phyloP scores from a whole-genome alignment of 2,888 invertebrate genomes.

The Notodonta dromedarius region DNA sequence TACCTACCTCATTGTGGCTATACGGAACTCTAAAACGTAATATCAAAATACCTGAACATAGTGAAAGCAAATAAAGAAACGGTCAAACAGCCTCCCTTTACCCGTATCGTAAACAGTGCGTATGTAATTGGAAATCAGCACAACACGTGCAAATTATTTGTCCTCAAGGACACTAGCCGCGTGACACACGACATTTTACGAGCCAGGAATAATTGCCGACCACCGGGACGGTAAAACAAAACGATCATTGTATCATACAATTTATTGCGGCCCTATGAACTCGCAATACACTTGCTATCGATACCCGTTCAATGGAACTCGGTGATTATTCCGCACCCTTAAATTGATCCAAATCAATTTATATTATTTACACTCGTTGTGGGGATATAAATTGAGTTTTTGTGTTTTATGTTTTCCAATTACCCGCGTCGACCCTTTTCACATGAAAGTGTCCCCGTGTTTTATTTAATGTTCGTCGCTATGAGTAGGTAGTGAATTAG shows the following conservation, averaged over 20 bases:
- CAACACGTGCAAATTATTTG: slow-evolving; percentile 50
- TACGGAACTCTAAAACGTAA: too few species aligned
- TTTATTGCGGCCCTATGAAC: slow-evolving; percentile 64
- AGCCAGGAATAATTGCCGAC: slow-evolving; percentile 36
- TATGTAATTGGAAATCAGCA: slow-evolving; percentile 50
- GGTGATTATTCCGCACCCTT: slow-evolving; percentile 59
- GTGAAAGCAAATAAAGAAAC: not conserved
- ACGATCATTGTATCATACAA: slow-evolving; percentile 60
- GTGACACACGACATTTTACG: slow-evolving; percentile 51
- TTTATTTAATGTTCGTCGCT: slow-evolving; percentile 40
- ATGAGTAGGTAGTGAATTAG: slow-evolving; percentile 30
- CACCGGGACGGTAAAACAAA: slow-evolving; percentile 45
- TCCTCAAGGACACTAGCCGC: slow-evolving; percentile 41
- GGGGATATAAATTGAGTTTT: slow-evolving; percentile 58
- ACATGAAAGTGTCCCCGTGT: slow-evolving; percentile 40
- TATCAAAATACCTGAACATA: not conserved
- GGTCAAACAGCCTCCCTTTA: slow-evolving; percentile 13
- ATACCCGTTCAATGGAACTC: slow-evolving; percentile 53
- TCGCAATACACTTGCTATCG: slow-evolving; percentile 58
- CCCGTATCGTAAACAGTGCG: slow-evolving; percentile 27
- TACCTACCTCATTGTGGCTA: too few species aligned
- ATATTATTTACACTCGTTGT: slow-evolving; percentile 50
- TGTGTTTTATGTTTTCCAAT: slow-evolving; percentile 59
- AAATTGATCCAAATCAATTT: slow-evolving; percentile 66
- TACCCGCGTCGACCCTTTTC: slow-evolving; percentile 47